Evolutionary conservation across 2,113 vertebrate genomes (phyloP).

Genomic region (Pangasianodon hypophthalmus): DNA sequence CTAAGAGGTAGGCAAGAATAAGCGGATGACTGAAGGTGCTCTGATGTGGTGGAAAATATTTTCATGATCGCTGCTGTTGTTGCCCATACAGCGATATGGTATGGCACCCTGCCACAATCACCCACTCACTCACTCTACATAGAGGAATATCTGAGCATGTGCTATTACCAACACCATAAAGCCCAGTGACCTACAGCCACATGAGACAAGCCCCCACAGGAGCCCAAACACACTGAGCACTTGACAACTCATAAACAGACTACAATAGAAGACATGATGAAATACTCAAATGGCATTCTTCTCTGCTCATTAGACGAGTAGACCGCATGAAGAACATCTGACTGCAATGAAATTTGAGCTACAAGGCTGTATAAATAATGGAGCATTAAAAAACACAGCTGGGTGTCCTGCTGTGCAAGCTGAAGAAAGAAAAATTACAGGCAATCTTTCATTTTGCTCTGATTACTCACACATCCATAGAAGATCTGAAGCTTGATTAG

Average conservation of each 20-base stretch:
- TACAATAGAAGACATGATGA: constrained; percentile 29
- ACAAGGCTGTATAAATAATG: constrained; percentile 2
- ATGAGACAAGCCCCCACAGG: background rate
- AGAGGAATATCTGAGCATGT: constrained; percentile 47
- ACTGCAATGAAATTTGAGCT: constrained; percentile 24
- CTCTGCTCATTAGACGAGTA: constrained; percentile 3
- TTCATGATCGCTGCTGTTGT: constrained; percentile 34
- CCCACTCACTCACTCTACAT: constrained; percentile 44
- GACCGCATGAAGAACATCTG: constrained; percentile 23
- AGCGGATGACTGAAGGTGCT: constrained; percentile 57
- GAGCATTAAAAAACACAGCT: constrained; percentile 17
- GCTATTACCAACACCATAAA: constrained; percentile 26
- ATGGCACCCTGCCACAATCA: constrained; percentile 44
- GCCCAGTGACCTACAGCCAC: background rate
- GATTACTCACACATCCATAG: background rate
- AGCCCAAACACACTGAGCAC: background rate
- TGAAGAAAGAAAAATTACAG: background rate
- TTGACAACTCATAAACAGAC: constrained; percentile 28
- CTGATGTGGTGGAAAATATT: constrained; percentile 57
- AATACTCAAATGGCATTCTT: constrained; percentile 7
- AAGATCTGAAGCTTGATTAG: background rate
- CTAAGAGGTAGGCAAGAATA: constrained; percentile 36
- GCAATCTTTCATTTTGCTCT: background rate
- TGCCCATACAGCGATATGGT: constrained; percentile 37
- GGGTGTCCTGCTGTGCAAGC: background rate